Evolutionary conservation across 2,797 vertebrate genomes (phyloP), one percentile per base, ranked within the genome.

Genomic region (Phrynocephalus vlangalii): DNA sequence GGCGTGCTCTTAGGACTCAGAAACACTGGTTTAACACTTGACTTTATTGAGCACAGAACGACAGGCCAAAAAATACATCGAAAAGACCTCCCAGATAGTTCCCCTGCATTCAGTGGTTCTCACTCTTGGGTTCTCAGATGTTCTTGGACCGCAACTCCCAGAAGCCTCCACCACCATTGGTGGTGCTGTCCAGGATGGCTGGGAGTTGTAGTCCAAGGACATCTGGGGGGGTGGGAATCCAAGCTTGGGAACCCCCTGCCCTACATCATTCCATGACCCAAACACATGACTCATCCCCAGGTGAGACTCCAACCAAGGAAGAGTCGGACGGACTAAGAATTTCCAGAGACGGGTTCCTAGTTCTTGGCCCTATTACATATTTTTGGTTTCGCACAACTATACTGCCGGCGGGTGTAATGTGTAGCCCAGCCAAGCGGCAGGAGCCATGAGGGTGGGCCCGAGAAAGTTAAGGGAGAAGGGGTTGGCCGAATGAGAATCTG

Each of bases 41-140:
- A 75, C 1, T 95, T 95, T 95, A 95, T 94, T 13, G 52, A 66
- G 66, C 72, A 85, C 30, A 84, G 52, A 75, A 3, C 18, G 22
- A 10, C 73, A 66, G 60, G 9, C 11, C n/a, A 80, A 20, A 28
- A 20, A 28, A 3, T 56, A 66, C 13, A 9, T 1, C 33, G 30
- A 30, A 3, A 44, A 52, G 4, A 30, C 52, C 28, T 18, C 52
- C 52, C 52, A 56, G 52, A 56, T 44, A 44, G 38, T 44, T 44
- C 38, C 38, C 38, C 38, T 44, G 38, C 38, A 44, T 56, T 11
- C 52, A 56, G 52, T 56, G 52, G 52, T 56, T 56, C 5, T 13
- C 52, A 56, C 9, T 13, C 52, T 56, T 8, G 6, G 5, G 9
- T 56, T 13, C 52, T 2, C 52, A 56, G 52, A 56, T 11, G 52